Percentiles rank a stretch among this genome's conserved stretches.
These are phyloP conservation scores for Cryptus viduatorius DNA, from an alignment of 2,888 invertebrate genomes.

Conservation along the genomic window DNA sequence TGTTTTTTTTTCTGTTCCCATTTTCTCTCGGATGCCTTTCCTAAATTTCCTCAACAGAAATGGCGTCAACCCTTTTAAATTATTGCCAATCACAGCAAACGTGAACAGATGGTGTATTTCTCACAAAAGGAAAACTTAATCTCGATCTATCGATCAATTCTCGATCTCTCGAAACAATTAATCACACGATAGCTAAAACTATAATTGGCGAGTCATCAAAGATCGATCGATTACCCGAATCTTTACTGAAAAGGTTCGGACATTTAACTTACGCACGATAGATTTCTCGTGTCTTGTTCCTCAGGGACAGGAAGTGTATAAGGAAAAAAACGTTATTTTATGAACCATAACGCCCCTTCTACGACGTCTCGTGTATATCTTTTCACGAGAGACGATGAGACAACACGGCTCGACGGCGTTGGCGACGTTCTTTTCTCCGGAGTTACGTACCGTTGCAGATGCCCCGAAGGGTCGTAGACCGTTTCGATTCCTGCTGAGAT, in stretches of 20 bases:
- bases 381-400: conserved; percentile 34
- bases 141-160: not conserved
- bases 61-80: not conserved
- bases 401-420: conserved; percentile 6
- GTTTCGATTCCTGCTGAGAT: conserved; percentile 69
- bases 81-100: not conserved
- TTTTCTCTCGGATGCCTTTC: no score
- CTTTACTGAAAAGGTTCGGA: not conserved
- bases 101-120: not conserved
- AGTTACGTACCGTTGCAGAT: conserved; percentile 62
- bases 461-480: conserved; percentile 37
- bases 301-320: conserved; percentile 35
- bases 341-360: conserved; percentile 30
- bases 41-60: not conserved
- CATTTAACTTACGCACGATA: conserved; percentile 2
- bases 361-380: conserved; percentile 29
- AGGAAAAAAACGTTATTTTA: conserved; percentile 47
- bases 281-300: conserved; percentile 27
- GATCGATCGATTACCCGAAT: conserved; percentile 11
- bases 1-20: no score
- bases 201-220: not conserved
- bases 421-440: conserved; percentile 24
- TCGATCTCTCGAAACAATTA: not conserved
- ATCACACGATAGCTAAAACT: not conserved
- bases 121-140: not conserved